Evolutionary conservation across 2,888 invertebrate genomes (phyloP), one percentile per base, ranked within the genome.

Genomic region (Xylota sylvarum): DNA sequence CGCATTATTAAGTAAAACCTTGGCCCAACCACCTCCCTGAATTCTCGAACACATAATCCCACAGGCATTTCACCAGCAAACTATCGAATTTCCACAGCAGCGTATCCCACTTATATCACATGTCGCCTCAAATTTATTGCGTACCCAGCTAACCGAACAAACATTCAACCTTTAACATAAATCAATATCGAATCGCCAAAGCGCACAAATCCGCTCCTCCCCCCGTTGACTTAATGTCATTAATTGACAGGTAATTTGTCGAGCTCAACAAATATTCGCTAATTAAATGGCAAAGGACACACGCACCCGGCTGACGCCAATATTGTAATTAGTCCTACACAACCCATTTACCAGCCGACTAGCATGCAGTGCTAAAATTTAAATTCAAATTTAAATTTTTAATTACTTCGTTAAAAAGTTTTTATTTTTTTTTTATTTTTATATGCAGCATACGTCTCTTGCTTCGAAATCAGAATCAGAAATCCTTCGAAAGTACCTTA

Each of bases 191-290:
- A 40, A n/a, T 17, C 27, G 1, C 9, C 10, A 10, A 48, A 46
- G 48, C 30, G 17, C 10, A 70, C 32, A 43, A 56, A 10, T 40
- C 43, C 32, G 12, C 5, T 17, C 23, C 35, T n/a, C 4, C 0
- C 12, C 27, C 30, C 43, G 3, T 43, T 9, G 14, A 14, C 35
- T 14, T n/a, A 43, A 43, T 40, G 17, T 62, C 40, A 55, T 48
- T 64, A 56, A 79, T 72, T 72, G 79, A 79, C 64, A 64, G 70
- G 70, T 79, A 79, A 72, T 79, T 70, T 79, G 64, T 70, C 37
- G 46, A 27, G 55, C 70, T 64, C 35, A 56, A 55, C 70, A 72
- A 79, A 79, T 72, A 62, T 72, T 64, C 55, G 65, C 70, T 70
- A 72, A 79, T 79, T 70, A 72, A 70, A 79, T 70, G 62, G 35